Evolutionary conservation across 1,140 invertebrate genomes (phyloP).

Genomic region (Caenorhabditis remanei): DNA sequence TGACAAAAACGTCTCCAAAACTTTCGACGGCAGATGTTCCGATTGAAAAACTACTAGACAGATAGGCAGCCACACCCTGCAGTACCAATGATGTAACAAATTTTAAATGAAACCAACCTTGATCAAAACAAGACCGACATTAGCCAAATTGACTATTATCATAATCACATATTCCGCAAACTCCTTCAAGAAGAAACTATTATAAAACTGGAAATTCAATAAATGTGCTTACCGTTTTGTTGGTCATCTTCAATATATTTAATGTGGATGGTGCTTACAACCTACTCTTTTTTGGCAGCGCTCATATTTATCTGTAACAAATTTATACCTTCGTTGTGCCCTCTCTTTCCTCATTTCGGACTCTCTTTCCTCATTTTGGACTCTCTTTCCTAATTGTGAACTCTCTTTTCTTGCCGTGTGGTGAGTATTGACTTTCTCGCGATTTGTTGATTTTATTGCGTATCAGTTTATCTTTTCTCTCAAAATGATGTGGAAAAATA

Average conservation of each 20-base stretch:
- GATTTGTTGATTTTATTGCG: too few relatives aligned
- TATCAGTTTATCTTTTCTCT: too few relatives aligned
- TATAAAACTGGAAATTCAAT: background rate
- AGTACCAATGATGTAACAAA: background rate
- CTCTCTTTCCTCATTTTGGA: too few relatives aligned
- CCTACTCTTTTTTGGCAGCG: background rate
- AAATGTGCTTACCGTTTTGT: slow-evolving; percentile 32
- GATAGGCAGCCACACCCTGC: background rate
- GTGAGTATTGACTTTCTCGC: too few relatives aligned
- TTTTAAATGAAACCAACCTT: background rate
- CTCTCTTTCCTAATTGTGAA: too few relatives aligned
- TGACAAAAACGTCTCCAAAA: slow-evolving; percentile 58
- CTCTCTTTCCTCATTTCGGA: too few relatives aligned
- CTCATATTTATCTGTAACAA: slow-evolving; percentile 24
- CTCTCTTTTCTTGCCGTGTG: too few relatives aligned
- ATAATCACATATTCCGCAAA: slow-evolving; percentile 42
- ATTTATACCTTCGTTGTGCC: background rate
- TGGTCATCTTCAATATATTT: slow-evolving; percentile 33
- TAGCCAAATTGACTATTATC: slow-evolving; percentile 34
- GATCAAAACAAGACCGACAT: background rate
- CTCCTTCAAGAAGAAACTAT: background rate
- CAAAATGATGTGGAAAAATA: too few relatives aligned
- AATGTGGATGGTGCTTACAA: slow-evolving; percentile 5
- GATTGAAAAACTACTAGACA: slow-evolving; percentile 55
- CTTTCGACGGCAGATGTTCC: slow-evolving; percentile 39